A percentile compares a stretch with the other conserved stretches of the same genome.
These are phyloP conservation scores for Scomber scombrus DNA, from an alignment of 2,113 vertebrate genomes.

Conservation along the genomic window DNA sequence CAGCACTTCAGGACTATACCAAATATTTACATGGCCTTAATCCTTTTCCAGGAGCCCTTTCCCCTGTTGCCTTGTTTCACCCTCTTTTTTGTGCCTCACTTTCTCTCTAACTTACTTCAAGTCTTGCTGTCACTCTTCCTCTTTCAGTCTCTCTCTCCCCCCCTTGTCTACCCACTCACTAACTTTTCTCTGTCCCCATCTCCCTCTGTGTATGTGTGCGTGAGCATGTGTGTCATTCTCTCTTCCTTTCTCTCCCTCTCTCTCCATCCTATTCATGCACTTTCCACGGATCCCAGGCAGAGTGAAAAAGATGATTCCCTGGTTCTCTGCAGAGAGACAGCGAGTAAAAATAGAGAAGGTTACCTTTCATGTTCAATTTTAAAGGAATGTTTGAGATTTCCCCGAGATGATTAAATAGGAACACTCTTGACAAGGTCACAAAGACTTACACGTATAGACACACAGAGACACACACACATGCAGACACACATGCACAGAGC, in stretches of 20 bases:
- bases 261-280: constrained; percentile 61
- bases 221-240: constrained; percentile 36
- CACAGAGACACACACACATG: constrained; percentile 24
- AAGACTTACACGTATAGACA: constrained; percentile 51
- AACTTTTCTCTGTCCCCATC: constrained; percentile 55
- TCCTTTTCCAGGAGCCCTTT: constrained; percentile 25
- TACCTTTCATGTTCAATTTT: constrained; percentile 82
- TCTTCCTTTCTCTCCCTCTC: constrained; percentile 39
- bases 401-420: constrained; percentile 81
- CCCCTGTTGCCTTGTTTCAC: constrained; percentile 13
- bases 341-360: constrained; percentile 80
- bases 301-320: constrained; percentile 73
- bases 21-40: constrained; percentile 55
- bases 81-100: constrained; percentile 15
- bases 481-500: constrained; percentile 23
- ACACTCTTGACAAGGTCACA: constrained; percentile 74
- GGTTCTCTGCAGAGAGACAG: constrained; percentile 68
- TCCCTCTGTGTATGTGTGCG: constrained; percentile 5
- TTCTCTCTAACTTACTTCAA: constrained; percentile 56
- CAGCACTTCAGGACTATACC: constrained; percentile 13
- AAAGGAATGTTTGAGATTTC: constrained; percentile 80
- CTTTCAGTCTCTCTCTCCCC: constrained; percentile 23
- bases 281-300: constrained; percentile 54
- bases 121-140: constrained; percentile 65
- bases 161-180: constrained; percentile 53